These are phyloP conservation scores for Drosophila mettleri DNA, from an alignment of 2,888 invertebrate genomes.

Conservation along the genomic window DNA sequence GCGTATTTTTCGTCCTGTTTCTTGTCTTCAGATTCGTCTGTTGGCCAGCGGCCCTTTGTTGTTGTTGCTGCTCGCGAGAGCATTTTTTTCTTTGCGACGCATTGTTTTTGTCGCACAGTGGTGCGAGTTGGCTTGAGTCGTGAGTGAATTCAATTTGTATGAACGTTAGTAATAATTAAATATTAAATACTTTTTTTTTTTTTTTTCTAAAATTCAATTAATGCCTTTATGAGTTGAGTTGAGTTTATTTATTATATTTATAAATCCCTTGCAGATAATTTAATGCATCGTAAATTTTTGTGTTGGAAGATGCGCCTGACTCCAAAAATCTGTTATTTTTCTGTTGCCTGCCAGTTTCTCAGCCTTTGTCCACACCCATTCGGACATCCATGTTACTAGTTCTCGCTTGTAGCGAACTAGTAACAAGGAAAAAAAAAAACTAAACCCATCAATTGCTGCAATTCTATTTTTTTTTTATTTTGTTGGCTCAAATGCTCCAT, in stretches of 20 bases:
- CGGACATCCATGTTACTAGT: conserved; percentile 60
- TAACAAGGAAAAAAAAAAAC: conserved; percentile 15
- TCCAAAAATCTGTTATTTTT: not conserved
- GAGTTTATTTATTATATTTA: not conserved
- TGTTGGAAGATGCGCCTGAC: not conserved
- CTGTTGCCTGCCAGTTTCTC: not conserved
- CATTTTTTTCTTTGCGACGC: conserved; percentile 64
- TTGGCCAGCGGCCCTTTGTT: conserved; percentile 51
- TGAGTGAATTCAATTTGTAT: not conserved
- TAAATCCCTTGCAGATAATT: not conserved
- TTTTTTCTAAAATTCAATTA: not conserved
- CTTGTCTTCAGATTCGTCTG: conserved; percentile 78
- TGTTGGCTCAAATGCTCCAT: conserved; percentile 58
- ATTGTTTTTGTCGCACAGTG: conserved; percentile 79
- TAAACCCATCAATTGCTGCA: conserved; percentile 70
- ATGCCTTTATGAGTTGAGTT: too few relatives aligned
- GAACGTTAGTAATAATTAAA: not conserved
- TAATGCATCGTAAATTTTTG: not conserved
- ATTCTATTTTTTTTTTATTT: conserved; percentile 32
- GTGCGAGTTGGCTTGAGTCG: not conserved
- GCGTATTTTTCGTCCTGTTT: conserved; percentile 73
- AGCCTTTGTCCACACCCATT: conserved; percentile 52
- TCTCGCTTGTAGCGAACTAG: conserved; percentile 57
- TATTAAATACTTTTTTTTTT: not conserved
- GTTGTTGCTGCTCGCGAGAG: conserved; percentile 67